Evolutionary conservation across 2,113 vertebrate genomes (phyloP), one percentile per base, ranked within the genome.

Genomic region (Prietella phreatophila): DNA sequence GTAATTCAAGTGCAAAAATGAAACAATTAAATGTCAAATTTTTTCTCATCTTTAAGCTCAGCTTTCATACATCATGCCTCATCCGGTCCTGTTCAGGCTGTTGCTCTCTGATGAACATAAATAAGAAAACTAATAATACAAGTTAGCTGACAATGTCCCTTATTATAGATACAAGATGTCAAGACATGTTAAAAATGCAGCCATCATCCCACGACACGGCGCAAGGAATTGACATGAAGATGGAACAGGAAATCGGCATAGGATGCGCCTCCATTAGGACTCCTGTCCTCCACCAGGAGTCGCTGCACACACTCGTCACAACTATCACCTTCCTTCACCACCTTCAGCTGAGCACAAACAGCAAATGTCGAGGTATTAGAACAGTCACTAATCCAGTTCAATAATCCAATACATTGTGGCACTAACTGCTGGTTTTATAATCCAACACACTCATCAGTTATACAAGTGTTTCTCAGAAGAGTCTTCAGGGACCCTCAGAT

Each of bases 191-290:
- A 36, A 61, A n/a, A 61, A 63, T 0, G n/a, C 30, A 2, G 30
- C 9, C 53, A 33, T 67, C 36, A 79, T 94, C 92, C 95, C 63
- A 93, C 93, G 85, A 95, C 81, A 14, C 94, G 86, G 6, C 93
- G 93, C 83, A 96, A 93, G 0, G 94, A 94, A 93, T 94, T 94
- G 87, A 96, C 83, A 13, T 96, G 96, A 42, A 96, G 91, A 75
- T 96, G 95, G 91, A 94, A 96, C 60, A 96, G 93, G 91, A 96
- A 96, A 89, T 96, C 96, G 0, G 96, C 93, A 19, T 96, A 96
- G 10, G 95, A 95, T 0, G 95, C 95, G 3, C 96, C 96, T 22
- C 95, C 95, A 13, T 95, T 96, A 56, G 95, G 95, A 86, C 94
- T 96, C 90, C 95, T 95, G 90, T 96, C 96, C 80, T 96, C 95